A percentile compares a stretch with the other conserved stretches of the same genome.
These are phyloP conservation scores for Scaptomyza pallida DNA, from an alignment of 1,140 invertebrate genomes.

Conservation along the genomic window DNA sequence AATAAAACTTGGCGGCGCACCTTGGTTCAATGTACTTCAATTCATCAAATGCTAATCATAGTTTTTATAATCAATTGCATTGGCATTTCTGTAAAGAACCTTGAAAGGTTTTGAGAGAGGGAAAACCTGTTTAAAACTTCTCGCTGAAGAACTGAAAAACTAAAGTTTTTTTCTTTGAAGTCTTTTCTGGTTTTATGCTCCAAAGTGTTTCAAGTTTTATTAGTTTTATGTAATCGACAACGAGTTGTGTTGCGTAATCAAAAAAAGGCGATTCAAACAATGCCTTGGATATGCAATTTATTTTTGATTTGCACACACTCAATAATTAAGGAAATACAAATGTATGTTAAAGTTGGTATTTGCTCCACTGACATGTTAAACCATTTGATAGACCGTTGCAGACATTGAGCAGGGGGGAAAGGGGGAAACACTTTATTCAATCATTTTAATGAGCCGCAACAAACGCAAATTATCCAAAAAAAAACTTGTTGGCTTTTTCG, in stretches of 20 bases:
- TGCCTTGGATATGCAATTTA: slow-evolving; percentile 55
- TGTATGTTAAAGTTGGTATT: slow-evolving; percentile 25
- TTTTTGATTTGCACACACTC: slow-evolving; percentile 23
- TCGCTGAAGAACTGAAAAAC: not conserved
- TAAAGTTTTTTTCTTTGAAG: too few relatives aligned
- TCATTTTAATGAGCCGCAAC: slow-evolving; percentile 54
- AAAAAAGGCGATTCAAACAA: slow-evolving; percentile 22
- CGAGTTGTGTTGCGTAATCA: slow-evolving; percentile 44
- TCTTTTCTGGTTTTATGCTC: not conserved
- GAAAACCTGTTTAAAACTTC: slow-evolving; percentile 44
- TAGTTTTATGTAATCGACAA: not conserved
- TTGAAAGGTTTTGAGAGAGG: slow-evolving; percentile 40
- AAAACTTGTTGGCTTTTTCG: slow-evolving; percentile 1
- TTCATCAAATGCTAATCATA: too few relatives aligned
- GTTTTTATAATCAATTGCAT: too few relatives aligned
- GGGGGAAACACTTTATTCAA: slow-evolving; percentile 22
- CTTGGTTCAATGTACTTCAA: slow-evolving; percentile 40
- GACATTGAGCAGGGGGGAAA: not conserved
- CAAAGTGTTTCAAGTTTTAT: slow-evolving; percentile 23
- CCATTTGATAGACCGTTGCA: slow-evolving; percentile 41
- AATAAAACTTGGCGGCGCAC: slow-evolving; percentile 20
- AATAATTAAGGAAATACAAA: slow-evolving; percentile 57
- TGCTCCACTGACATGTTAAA: slow-evolving; percentile 59
- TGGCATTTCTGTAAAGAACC: slow-evolving; percentile 38
- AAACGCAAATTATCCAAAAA: slow-evolving; percentile 17